Base-by-base conservation (phyloP, 2,888 invertebrate species). In the Himalopsyche tibetana region DNA sequence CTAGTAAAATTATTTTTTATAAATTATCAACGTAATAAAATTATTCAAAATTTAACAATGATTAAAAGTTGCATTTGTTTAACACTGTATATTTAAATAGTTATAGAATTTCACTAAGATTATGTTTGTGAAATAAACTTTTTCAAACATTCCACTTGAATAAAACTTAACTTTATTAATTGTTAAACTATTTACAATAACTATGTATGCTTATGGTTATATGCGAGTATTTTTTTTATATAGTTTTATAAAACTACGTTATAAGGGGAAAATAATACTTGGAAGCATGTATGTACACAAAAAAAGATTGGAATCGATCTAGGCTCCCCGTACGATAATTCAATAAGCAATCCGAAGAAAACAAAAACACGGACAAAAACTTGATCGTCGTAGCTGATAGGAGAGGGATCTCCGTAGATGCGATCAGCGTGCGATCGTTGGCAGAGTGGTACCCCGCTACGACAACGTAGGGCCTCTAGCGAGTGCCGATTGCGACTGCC, bases 401-500 rank as follows among this genome's bases (percentile, higher is more conserved):
- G 69, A 38, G 45, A 74, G 40, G 45, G 38, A 80, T 80, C 40
- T 84, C 36, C 79, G 80, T 56, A 83, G 80, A 84, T 55, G 36
- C 55, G 79, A 51, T 51, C 51, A 51, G 15, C 51, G 51, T 51
- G 51, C 51, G 51, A 51, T 51, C 51, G 84, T 55, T 19, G 55
- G 38, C 79, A 82, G 80, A 63, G 84, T 69, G 56, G 74, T 83
- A 74, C 55, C 19, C 82, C 89, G 83, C 45, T 85, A 82, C 82
- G 80, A n/a, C 80, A 69, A 82, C 87, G 87, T 87, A 85, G 87
- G 82, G 51, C 63, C 85, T 85, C 85, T 28, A 40, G 69, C 55
- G 82, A 86, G 86, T 87, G 84, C 88, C 85, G 87, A 83, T 69
- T 85, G 86, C 87, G 87, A 89, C 80, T 81, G 85, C 86, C 87